These are phyloP conservation scores for Anseranas semipalmata DNA, from an alignment of 2,113 vertebrate genomes.

Conservation along the genomic window DNA sequence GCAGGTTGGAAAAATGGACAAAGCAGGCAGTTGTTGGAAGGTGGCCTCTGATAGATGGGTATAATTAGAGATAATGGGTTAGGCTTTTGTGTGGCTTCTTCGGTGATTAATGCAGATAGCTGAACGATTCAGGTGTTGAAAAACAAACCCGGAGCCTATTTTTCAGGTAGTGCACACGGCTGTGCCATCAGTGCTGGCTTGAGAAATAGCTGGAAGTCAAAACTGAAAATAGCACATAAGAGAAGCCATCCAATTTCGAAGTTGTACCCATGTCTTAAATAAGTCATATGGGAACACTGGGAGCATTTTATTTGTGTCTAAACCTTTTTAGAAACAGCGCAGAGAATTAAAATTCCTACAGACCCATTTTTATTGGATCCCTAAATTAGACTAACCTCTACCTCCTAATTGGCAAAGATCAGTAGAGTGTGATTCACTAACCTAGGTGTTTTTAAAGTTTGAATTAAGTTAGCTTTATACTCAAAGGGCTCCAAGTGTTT, in stretches of 20 bases:
- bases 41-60: conserved; percentile 59
- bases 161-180: not conserved
- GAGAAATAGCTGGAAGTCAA: not conserved
- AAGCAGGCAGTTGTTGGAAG: conserved; percentile 64
- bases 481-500: conserved; percentile 62
- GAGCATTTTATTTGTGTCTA: conserved; percentile 42
- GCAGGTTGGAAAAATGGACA: conserved; percentile 29
- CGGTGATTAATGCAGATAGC: not conserved
- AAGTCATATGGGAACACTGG: conserved; percentile 21
- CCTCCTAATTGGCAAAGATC: conserved; percentile 8
- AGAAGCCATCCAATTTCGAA: conserved; percentile 27
- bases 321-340: conserved; percentile 1
- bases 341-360: not conserved
- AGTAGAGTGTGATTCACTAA: not conserved
- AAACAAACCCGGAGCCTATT: not conserved
- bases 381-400: not conserved
- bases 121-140: not conserved
- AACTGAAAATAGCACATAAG: not conserved
- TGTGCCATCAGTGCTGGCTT: not conserved
- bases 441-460: not conserved
- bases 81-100: conserved; percentile 38
- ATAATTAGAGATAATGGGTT: not conserved
- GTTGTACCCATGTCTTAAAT: not conserved
- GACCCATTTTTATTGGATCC: not conserved
- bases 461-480: conserved; percentile 23